Evolutionary conservation across 2,113 vertebrate genomes (phyloP), one percentile per base, ranked within the genome.

Genomic region (Erythrolamprus reginae): DNA sequence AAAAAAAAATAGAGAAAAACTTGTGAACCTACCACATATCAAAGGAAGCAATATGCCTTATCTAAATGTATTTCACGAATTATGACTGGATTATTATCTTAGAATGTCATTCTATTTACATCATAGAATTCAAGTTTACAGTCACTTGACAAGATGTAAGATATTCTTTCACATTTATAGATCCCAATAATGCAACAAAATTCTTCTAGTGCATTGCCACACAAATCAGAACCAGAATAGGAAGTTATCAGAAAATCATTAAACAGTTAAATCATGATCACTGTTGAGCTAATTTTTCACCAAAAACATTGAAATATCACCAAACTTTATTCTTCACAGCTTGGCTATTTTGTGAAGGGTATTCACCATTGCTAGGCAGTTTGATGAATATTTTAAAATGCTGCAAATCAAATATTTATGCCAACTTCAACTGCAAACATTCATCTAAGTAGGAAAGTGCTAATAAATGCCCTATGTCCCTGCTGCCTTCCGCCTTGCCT

Each of bases 371-470:
- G 94, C 93, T 91, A 88, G 65, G 90, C 42, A 47, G 19, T 3
- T 0, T 0, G 51, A 61, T 91, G 48, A 93, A 84, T 58, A 89
- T 83, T 61, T 89, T 93, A 90, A 89, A 89, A 12, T 65, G 42
- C 28, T 21, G 91, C 50, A 93, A 95, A 90, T 38, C 42, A 61
- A 92, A 93, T 89, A 92, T 93, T 91, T 92, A 88, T 85, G 55
- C 92, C 53, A 92, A 24, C 55, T 84, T 88, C 93, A 94, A 87
- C 51, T 88, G 82, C 42, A 88, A 92, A 93, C 90, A 2, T 0
- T 84, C 42, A 87, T 58, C 0, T 0, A 38, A 88, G 53, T 48
- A 51, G 91, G 0, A 48, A 15, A 83, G 52, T 89, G 52, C 82
- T 92, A 92, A 92, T 0, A 0, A 0, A 65, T 50, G 13, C 4